phyloP scores from a whole-genome alignment of 2,797 vertebrate genomes.

The Aselliscus stoliczkanus region DNA sequence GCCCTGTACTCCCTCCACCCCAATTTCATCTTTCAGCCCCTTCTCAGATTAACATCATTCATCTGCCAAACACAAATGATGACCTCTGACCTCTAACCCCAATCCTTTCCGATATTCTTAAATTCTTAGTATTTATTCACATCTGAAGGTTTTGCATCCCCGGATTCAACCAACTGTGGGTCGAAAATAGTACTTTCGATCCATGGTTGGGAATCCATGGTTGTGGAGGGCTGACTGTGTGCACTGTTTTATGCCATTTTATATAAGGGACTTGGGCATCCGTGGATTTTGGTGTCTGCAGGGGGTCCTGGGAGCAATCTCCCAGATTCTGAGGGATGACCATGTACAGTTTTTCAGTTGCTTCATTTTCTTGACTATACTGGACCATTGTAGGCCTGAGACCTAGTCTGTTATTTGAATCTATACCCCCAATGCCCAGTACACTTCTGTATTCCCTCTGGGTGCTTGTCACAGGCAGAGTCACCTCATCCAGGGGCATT shows the following conservation, averaged over 20 bases:
- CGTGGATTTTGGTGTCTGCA: neutral
- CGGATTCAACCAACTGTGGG: neutral
- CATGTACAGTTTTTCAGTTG: neutral
- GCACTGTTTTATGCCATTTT: neutral
- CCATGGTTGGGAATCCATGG: neutral
- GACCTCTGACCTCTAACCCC: neutral
- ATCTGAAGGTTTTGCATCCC: neutral
- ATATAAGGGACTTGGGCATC: neutral
- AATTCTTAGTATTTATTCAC: neutral
- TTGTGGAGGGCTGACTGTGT: no score
- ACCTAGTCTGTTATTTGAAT: neutral
- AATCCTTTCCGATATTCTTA: neutral
- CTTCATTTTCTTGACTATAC: neutral
- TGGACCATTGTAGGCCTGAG: neutral
- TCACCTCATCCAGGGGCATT: neutral
- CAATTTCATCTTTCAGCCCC: neutral
- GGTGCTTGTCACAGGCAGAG: neutral
- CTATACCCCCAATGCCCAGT: neutral
- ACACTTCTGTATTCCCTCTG: neutral
- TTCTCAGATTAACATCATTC: neutral
- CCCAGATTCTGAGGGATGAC: neutral
- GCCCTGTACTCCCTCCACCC: neutral
- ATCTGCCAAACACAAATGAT: neutral
- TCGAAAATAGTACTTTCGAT: neutral
- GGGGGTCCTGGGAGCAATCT: neutral